Evolutionary conservation across 2,888 invertebrate species (phyloP), one percentile per base, ranked within the genome.

Genomic region (Epinotia brunnichana): DNA sequence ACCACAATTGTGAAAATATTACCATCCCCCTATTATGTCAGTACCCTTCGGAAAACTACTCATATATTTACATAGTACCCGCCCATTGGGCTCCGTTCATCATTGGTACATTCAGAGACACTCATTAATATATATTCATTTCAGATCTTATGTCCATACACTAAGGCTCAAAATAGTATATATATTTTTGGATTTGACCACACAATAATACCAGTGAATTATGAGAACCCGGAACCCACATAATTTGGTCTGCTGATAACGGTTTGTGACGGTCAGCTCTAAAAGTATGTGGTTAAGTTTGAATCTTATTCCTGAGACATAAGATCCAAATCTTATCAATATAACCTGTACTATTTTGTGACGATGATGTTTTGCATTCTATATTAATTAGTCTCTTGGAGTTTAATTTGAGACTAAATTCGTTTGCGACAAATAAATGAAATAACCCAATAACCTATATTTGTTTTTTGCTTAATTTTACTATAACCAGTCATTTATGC

Each of bases 41-140:
- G 39, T 60, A 39, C 60, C 39, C 39, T 60, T 19, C n/a, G 60
- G 19, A 35, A 60, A 39, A 60, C 21, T 54, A 59, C 39, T 39
- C n/a, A 11, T 11, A 3, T 19, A 60, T 60, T 60, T 60, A 60
- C 60, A 60, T 60, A 60, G 29, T n/a, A 35, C 10, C 29, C 59
- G 19, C 17, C 60, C 60, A 60, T 60, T 39, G 9, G 60, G 60
- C 17, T 39, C 39, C n/a, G 24, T 60, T 19, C 60, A 11, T 60
- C n/a, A 35, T 59, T 35, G 29, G 29, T 60, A 11, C 35, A 29
- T 29, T 5, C 29, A 7, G 7, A 29, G 5, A 7, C 29, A 7
- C 7, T 29, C 29, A 29, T 29, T 7, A 29, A 29, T 29, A 29
- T 29, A 29, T 5, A 9, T 35, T 35, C 9, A 35, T 35, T 35